Evolutionary conservation across 2,113 vertebrate genomes (phyloP).

Genomic region (Speoplatyrhinus poulsoni): DNA sequence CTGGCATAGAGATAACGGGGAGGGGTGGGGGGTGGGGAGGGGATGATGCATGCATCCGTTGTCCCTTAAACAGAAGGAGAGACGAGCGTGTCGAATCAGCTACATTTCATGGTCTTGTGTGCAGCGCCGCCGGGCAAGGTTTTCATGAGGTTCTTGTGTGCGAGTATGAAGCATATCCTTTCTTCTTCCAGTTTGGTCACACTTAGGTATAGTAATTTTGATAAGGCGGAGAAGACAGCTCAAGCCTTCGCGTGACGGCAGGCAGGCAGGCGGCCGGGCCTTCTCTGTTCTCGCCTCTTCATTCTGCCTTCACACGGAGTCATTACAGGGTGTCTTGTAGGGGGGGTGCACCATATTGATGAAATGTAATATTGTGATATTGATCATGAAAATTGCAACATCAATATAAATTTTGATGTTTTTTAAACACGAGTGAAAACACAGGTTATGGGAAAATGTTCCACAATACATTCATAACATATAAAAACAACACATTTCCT

Average conservation of each 20-base stretch:
- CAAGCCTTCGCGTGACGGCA: background rate
- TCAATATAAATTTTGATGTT: too few species aligned
- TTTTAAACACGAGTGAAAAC: too few species aligned
- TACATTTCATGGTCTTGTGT: background rate
- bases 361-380: too few species aligned
- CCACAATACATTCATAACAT: too few species aligned
- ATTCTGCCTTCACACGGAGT: conserved; percentile 2
- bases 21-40: background rate
- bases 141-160: too few species aligned
- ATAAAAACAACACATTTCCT: too few species aligned
- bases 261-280: background rate
- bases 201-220: too few species aligned
- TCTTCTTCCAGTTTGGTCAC: too few species aligned
- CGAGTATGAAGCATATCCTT: too few species aligned
- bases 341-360: too few species aligned
- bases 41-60: background rate
- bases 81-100: background rate
- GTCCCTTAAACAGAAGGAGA: conserved; percentile 6
- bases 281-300: background rate
- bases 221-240: background rate
- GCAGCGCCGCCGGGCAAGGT: background rate
- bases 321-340: background rate
- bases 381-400: too few species aligned
- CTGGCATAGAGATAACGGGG: conserved; percentile 45
- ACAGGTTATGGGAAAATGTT: too few species aligned